phyloP scores from a whole-genome alignment of 2,113 vertebrate species.

The Naja naja region DNA sequence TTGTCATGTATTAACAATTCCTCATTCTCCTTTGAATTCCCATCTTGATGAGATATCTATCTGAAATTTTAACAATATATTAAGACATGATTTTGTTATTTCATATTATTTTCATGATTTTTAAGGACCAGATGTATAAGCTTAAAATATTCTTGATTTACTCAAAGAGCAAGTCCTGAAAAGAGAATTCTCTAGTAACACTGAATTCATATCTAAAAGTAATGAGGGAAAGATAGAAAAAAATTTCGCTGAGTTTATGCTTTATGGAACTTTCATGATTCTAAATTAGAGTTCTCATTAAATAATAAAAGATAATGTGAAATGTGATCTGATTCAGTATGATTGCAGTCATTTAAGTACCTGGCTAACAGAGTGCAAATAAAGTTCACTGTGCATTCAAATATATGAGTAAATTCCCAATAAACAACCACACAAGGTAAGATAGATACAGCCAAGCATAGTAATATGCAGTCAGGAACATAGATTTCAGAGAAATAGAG shows the following conservation, averaged over 20 bases:
- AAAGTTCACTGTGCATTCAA: conserved; percentile 41
- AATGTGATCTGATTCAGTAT: conserved; percentile 53
- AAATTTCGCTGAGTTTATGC: conserved; percentile 31
- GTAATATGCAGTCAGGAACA: conserved; percentile 19
- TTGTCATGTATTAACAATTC: neutral
- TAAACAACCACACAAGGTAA: conserved; percentile 5
- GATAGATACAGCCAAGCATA: accelerated
- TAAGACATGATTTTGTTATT: neutral
- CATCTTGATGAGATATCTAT: neutral
- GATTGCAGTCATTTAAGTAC: conserved; percentile 34
- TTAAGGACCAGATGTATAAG: neutral
- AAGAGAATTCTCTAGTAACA: neutral
- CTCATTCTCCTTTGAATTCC: neutral
- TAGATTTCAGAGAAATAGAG: conserved; percentile 18
- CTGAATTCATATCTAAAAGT: neutral
- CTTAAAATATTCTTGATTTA: conserved; percentile 19
- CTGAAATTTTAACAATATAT: neutral
- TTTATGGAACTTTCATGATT: conserved; percentile 37
- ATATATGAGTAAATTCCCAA: conserved; percentile 11
- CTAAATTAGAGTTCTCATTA: conserved; percentile 50
- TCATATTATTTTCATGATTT: neutral
- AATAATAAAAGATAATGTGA: conserved; percentile 52
- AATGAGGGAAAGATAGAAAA: conserved; percentile 24
- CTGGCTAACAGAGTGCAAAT: conserved; percentile 37
- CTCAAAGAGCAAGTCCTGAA: conserved; percentile 5